These are phyloP conservation scores for Brachionus asplanchnoidis DNA, from an alignment of 1,140 invertebrate genomes.

Conservation along the genomic window DNA sequence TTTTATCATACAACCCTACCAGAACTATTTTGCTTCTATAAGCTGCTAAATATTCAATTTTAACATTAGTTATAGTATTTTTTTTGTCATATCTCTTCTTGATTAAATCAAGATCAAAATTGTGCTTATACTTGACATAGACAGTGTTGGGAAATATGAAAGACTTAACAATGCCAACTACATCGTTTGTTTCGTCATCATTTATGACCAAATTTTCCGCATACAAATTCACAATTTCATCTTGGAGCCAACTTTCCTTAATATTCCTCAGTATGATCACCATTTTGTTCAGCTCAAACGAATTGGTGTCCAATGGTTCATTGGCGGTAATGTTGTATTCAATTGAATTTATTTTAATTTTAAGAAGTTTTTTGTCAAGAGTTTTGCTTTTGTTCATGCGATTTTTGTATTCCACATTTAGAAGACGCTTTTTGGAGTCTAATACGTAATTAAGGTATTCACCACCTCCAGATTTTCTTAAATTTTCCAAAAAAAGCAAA, in stretches of 20 bases:
- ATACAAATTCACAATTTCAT: slow-evolving; percentile 1
- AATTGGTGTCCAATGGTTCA: background rate
- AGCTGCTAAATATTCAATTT: background rate
- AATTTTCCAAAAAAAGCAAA: slow-evolving; percentile 8
- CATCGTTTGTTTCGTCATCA: background rate
- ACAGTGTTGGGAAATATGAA: background rate
- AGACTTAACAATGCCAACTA: background rate
- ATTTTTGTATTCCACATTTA: background rate
- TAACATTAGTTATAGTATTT: background rate
- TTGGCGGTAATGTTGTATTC: slow-evolving; percentile 5
- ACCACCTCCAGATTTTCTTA: background rate
- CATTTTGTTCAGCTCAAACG: background rate
- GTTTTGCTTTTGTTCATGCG: background rate
- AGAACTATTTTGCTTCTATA: background rate
- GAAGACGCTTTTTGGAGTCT: background rate
- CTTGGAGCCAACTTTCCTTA: background rate
- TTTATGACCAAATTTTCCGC: slow-evolving; percentile 20
- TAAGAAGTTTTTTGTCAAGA: background rate
- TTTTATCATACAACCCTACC: background rate
- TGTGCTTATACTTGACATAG: background rate
- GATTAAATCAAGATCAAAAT: background rate
- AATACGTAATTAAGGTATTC: background rate
- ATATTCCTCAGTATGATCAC: background rate
- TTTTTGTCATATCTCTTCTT: background rate
- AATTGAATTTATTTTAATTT: background rate